Evolutionary conservation across 2,797 vertebrate genomes (phyloP).

Genomic region (Spheniscus humboldti): DNA sequence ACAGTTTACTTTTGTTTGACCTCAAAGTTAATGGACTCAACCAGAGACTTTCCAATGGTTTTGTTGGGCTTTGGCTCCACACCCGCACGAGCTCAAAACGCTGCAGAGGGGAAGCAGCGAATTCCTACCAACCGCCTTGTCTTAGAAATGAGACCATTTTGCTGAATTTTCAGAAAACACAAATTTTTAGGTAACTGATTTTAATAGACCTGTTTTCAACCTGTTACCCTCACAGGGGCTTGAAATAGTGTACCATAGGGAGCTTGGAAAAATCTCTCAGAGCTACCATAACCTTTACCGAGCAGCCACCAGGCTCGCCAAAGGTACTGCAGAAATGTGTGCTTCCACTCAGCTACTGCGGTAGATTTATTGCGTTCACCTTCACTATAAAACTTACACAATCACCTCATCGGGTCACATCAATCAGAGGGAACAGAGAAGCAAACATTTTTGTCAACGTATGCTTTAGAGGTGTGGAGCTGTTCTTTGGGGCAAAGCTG

Average conservation of each 20-base stretch:
- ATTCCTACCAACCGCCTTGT: not conserved
- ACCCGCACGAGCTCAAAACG: accelerated
- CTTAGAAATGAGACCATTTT: not conserved
- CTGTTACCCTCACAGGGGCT: not conserved
- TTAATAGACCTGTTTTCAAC: not conserved
- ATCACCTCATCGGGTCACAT: not conserved
- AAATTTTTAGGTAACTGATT: not conserved
- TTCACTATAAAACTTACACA: not conserved
- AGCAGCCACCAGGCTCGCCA: not conserved
- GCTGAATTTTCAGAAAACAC: not conserved
- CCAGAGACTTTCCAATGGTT: not conserved
- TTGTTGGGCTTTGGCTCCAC: not conserved
- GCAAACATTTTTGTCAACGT: not conserved
- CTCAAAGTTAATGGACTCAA: constrained; percentile 40
- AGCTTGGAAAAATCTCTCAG: not conserved
- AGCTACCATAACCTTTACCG: not conserved
- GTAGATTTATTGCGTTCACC: not conserved
- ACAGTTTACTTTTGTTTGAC: constrained; percentile 56
- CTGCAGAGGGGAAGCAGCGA: not conserved
- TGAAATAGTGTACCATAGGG: not conserved
- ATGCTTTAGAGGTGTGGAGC: not conserved
- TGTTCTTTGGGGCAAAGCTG: not conserved
- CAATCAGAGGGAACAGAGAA: not conserved
- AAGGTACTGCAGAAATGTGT: not conserved
- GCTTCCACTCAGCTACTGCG: not conserved